Evolutionary conservation across 2,888 invertebrate species (phyloP).

Genomic region (Chironomus tentans): DNA sequence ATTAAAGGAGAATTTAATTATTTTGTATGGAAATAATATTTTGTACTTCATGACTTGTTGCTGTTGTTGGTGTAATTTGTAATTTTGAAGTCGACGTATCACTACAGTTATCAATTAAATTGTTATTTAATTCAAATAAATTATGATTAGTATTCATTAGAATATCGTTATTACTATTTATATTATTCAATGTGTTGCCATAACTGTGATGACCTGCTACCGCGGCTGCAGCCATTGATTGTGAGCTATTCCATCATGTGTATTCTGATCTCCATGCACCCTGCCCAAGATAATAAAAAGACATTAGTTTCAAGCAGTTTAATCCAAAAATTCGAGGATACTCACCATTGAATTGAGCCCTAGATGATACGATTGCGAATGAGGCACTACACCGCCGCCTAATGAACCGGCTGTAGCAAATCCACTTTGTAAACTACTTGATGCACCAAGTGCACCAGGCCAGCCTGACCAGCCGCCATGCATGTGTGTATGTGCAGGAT

Average conservation of each 20-base stretch:
- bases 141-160: constrained; percentile 27
- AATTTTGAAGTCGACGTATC: constrained; percentile 27
- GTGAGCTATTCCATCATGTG: constrained; percentile 62
- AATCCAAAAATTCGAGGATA: constrained; percentile 24
- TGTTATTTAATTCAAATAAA: constrained; percentile 28
- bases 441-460: constrained; percentile 49
- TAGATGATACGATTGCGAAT: constrained; percentile 58
- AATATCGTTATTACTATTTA: constrained; percentile 25
- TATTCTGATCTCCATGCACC: constrained; percentile 88
- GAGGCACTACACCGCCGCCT: constrained; percentile 54
- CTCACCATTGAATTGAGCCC: constrained; percentile 59
- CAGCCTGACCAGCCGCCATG: constrained; percentile 55
- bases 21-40: constrained; percentile 27
- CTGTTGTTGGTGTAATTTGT: constrained; percentile 26
- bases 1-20: constrained; percentile 11
- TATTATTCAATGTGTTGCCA: constrained; percentile 27
- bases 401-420: constrained; percentile 50
- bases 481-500: constrained; percentile 53
- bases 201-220: background rate
- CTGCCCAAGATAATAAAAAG: constrained; percentile 46
- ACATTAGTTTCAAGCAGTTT: constrained; percentile 27
- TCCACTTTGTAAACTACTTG: constrained; percentile 53
- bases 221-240: constrained; percentile 5
- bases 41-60: constrained; percentile 28
- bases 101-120: constrained; percentile 27